Base-by-base conservation (phyloP, 2,113 vertebrate species). In the Centropristis striata region DNA sequence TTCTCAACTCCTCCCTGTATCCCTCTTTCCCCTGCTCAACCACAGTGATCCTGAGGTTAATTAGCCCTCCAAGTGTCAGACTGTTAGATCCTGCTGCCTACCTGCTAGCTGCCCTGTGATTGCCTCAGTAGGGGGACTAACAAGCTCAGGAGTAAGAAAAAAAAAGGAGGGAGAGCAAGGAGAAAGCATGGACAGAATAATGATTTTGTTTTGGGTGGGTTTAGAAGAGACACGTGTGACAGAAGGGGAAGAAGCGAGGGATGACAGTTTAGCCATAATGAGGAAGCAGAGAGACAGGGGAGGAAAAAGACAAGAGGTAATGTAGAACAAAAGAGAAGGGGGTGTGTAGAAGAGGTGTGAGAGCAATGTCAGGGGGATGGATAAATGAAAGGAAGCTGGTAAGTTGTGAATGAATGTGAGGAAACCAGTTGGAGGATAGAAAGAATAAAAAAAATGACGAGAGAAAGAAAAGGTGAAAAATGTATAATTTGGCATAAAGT, bases 11-110 rank as follows among this genome's bases (percentile, higher is more conserved):
- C 16, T 71, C 61, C 20, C 60, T 42, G 27, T 10, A 47, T 60
- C 66, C 65, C 41, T 63, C 54, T 53, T 21, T 66, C 65, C 69
- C 14, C 66, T 27, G 73, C 57, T 41, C 23, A 18, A n/a, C 61
- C 83, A 55, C 54, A 42, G 58, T 44, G 69, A 72, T 82, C 74
- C 69, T 0, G 63, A 81, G 89, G 85, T 89, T 91, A 93, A 93
- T 92, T 90, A 91, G 81, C 83, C 80, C 75, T 90, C 69, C 55
- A 21, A 87, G 86, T 75, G 86, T 87, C 88, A 79, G 69, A 49
- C 57, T 74, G 67, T 77, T 71, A 57, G 85, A 76, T 67, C 61
- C 80, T 53, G 66, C 73, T 47, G 66, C 50, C 80, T 77, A 68
- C 71, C 74, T 74, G 67, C 78, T 53, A 37, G 76, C 65, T 72